Conservation (phyloP, 2,888 invertebrate species). For the Drosophila algonquin region DNA sequence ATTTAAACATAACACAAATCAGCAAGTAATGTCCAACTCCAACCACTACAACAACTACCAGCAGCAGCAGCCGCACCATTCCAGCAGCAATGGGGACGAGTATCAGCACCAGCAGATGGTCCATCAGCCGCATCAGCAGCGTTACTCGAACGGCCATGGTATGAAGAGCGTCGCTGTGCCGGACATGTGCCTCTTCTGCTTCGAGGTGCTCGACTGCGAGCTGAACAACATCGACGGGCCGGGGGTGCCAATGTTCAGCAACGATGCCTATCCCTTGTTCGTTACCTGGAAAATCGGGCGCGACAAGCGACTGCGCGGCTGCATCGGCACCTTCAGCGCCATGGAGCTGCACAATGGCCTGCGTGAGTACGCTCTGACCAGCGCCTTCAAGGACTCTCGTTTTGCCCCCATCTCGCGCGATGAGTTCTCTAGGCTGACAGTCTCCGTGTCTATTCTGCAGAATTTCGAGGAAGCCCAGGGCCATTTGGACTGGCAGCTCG, state of each 20-base stretch:
- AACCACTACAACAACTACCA: slow-evolving; percentile 70
- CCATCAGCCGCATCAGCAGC: slow-evolving; percentile 58
- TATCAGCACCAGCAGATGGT: slow-evolving; percentile 67
- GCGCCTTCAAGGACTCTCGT: slow-evolving; percentile 98
- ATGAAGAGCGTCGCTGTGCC: slow-evolving; percentile 89
- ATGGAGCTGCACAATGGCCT: slow-evolving; percentile 97
- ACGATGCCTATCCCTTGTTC: slow-evolving; percentile 98
- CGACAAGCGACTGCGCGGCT: slow-evolving; percentile 97
- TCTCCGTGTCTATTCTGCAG: slow-evolving; percentile 96
- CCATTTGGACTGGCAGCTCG: slow-evolving; percentile 98
- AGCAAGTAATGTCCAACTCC: slow-evolving; percentile 67
- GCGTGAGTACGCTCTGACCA: slow-evolving; percentile 98
- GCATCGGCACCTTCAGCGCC: slow-evolving; percentile 99
- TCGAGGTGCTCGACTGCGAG: slow-evolving; percentile 98
- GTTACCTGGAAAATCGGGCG: slow-evolving; percentile 99
- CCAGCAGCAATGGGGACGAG: slow-evolving; percentile 66
- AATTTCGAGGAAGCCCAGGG: slow-evolving; percentile 98
- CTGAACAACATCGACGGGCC: slow-evolving; percentile 96
- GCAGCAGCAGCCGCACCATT: slow-evolving; percentile 59
- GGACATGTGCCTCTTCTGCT: slow-evolving; percentile 99
- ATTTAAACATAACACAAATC: slow-evolving; percentile 49
- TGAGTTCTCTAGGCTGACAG: slow-evolving; percentile 95
- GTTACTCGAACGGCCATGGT: slow-evolving; percentile 84
- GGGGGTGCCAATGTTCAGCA: slow-evolving; percentile 95
- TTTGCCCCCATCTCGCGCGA: slow-evolving; percentile 97